A percentile compares a stretch with the other conserved stretches of the same genome.
phyloP scores from a whole-genome alignment of 1,140 invertebrate species.

The Bombus sibiricus region DNA sequence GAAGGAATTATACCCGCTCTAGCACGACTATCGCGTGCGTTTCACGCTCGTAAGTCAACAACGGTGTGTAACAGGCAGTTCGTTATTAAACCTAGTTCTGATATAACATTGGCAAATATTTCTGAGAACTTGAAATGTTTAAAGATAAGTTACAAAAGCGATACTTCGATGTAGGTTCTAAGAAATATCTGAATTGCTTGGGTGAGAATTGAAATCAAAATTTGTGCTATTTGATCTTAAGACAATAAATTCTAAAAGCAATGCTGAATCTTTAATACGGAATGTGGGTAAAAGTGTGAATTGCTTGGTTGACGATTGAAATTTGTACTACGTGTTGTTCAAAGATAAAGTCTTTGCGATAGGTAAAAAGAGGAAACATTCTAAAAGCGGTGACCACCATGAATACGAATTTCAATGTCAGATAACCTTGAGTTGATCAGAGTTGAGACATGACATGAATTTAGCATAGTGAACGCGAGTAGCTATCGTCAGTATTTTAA shows the following conservation, averaged over 20 bases:
- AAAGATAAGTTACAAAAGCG: no score
- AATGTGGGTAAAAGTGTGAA: background rate
- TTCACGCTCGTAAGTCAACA: conserved; percentile 2
- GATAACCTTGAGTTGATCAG: background rate
- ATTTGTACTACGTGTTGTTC: background rate
- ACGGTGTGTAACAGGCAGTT: background rate
- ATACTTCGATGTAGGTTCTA: no score
- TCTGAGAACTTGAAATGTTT: no score
- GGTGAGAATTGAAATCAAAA: no score
- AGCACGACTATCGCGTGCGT: background rate
- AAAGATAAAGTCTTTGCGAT: background rate
- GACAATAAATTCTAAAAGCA: no score
- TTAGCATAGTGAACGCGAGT: background rate
- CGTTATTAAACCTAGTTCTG: background rate
- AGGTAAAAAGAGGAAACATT: background rate
- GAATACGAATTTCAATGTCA: background rate
- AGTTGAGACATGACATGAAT: background rate
- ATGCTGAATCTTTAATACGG: no score
- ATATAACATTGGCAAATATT: background rate
- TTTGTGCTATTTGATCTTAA: no score
- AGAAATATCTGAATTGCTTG: no score
- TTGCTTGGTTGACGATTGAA: background rate
- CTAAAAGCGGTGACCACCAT: background rate
- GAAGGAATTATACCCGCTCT: conserved; percentile 12
- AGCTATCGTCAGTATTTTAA: conserved; percentile 1